These are phyloP conservation scores for Anthophora plumipes DNA, from an alignment of 2,888 invertebrate species.

Conservation along the genomic window DNA sequence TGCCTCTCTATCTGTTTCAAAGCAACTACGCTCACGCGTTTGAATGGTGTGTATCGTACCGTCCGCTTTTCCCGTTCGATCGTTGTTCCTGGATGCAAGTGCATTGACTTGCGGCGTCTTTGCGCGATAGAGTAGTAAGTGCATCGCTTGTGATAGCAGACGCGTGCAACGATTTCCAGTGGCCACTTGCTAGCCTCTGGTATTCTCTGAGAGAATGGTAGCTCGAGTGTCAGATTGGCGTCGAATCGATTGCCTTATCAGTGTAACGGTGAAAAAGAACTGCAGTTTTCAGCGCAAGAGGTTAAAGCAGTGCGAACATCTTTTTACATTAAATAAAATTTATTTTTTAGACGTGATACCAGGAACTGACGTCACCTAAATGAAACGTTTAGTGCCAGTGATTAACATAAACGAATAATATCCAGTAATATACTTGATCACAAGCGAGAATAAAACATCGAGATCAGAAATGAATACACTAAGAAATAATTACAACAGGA, in stretches of 20 bases:
- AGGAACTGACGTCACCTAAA: too few relatives aligned
- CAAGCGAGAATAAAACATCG: too few relatives aligned
- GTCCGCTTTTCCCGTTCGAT: conserved; percentile 28
- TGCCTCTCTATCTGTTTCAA: conserved; percentile 13
- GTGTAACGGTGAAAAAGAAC: too few relatives aligned
- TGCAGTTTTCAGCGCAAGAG: too few relatives aligned
- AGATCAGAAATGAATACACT: too few relatives aligned
- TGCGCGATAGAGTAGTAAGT: conserved; percentile 29
- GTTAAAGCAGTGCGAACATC: too few relatives aligned
- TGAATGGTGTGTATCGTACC: conserved; percentile 26
- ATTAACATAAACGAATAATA: too few relatives aligned
- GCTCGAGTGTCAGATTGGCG: conserved; percentile 14
- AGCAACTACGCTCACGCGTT: conserved; percentile 21
- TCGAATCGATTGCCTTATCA: conserved; percentile 7
- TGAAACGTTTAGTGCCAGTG: too few relatives aligned
- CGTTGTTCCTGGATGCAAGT: conserved; percentile 35
- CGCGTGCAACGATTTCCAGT: conserved; percentile 7
- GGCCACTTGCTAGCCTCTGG: not conserved
- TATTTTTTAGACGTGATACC: too few relatives aligned
- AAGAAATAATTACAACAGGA: too few relatives aligned
- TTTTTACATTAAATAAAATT: too few relatives aligned
- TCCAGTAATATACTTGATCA: too few relatives aligned
- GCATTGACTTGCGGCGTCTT: conserved; percentile 53
- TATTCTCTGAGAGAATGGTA: conserved; percentile 12
- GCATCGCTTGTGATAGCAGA: conserved; percentile 14